A percentile compares a stretch with the other conserved stretches of the same genome.
Conservation (phyloP, 2,113 vertebrate genomes). For the Paralichthys olivaceus region DNA sequence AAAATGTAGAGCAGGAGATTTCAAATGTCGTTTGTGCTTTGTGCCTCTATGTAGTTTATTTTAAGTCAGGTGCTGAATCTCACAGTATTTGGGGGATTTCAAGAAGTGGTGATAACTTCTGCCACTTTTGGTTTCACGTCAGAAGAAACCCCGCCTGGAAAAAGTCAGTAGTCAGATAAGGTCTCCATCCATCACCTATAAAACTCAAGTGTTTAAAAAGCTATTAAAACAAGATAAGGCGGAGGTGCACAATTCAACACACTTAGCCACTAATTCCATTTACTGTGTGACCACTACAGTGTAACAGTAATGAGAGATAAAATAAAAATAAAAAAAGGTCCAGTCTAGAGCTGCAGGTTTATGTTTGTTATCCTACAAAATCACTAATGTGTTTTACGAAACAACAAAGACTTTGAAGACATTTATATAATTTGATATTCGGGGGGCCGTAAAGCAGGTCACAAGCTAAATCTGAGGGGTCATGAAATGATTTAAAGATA, state of each 20-base stretch:
- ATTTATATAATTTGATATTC: too few species aligned
- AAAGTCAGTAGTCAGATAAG: conserved; percentile 73
- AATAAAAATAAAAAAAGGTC: background rate
- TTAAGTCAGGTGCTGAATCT: background rate
- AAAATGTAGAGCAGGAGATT: too few species aligned
- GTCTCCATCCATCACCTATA: conserved; percentile 60
- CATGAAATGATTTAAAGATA: too few species aligned
- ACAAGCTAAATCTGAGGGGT: too few species aligned
- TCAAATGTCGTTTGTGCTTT: too few species aligned
- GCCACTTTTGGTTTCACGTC: conserved; percentile 18
- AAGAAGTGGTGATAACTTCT: background rate
- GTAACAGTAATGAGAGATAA: background rate
- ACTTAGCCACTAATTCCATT: conserved; percentile 22
- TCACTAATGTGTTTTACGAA: too few species aligned
- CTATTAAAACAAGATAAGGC: conserved; percentile 72
- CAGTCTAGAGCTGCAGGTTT: background rate
- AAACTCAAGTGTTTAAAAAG: conserved; percentile 75
- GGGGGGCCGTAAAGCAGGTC: too few species aligned
- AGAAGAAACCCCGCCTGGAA: conserved; percentile 32
- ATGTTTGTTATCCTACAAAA: background rate
- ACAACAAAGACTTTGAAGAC: too few species aligned
- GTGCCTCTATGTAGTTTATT: background rate
- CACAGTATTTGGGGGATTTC: background rate
- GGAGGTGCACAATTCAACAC: conserved; percentile 46
- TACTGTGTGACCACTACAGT: background rate